Evolutionary conservation across 2,888 invertebrate genomes (phyloP), one percentile per base, ranked within the genome.

Genomic region (Polymixis flavicincta): DNA sequence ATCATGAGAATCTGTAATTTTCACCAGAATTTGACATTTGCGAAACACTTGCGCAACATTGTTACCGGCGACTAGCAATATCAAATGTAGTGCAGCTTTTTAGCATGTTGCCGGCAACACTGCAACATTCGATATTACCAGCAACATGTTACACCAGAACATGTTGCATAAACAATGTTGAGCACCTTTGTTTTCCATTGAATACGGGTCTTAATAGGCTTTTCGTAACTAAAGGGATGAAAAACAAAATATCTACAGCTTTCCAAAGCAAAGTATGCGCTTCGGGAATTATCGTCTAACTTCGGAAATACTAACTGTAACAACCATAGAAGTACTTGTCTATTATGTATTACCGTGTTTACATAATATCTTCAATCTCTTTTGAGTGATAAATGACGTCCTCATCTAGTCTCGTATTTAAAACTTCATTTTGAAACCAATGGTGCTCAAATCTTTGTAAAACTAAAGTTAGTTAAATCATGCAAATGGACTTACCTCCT

Each of bases 401-500:
- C 32, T 32, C 32, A 4, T 32, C 32, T 32, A 32, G 32, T 32
- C 32, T 25, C 25, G 42, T 42, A 63, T 9, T 3, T 45, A 19
- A 19, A 25, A 45, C 42, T 25, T 25, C 11, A 32, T 32, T 32
- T 32, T 32, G 32, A 32, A 4, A 32, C 2, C 32, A 32, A 32
- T 32, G 32, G 32, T 32, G 32, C 2, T 32, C n/a, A 37, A 4
- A 37, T 32, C n/a, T 65, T 66, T n/a, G n/a, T n/a, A 37, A 37
- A n/a, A n/a, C 6, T 66, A 52, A n/a, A 32, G 3, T n/a, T 19
- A 52, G 13, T n/a, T 50, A 8, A 42, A 48, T 37, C 11, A 17
- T 8, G 17, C 48, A 74, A 74, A 74, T 19, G 4, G 37, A 52
- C 78, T 60, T 70, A 76, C 75, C 75, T 76, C 32, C 75, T 76